phyloP scores from a whole-genome alignment of 2,888 invertebrate species.

The Acanthosoma haemorrhoidale region DNA sequence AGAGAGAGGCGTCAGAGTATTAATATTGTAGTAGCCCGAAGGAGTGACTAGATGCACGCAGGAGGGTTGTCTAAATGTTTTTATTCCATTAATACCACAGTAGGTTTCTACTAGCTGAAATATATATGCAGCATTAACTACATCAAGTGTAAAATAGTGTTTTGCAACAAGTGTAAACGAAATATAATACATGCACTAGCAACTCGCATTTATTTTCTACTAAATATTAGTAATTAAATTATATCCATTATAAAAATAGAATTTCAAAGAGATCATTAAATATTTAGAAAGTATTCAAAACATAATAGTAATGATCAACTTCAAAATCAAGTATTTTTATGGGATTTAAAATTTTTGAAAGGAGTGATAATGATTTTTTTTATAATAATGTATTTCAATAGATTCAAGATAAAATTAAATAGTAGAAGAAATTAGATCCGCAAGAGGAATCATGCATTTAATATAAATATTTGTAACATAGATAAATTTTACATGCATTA shows the following conservation, averaged over 20 bases:
- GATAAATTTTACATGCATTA: neutral
- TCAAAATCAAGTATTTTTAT: too few species aligned
- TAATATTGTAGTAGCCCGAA: conserved; percentile 13
- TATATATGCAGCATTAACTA: conserved; percentile 26
- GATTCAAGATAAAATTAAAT: neutral
- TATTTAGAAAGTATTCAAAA: too few species aligned
- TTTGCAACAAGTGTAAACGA: neutral
- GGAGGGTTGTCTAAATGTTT: conserved; percentile 20
- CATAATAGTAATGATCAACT: too few species aligned
- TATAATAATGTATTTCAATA: too few species aligned
- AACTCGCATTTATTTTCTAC: neutral
- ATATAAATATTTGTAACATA: neutral
- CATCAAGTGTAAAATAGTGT: conserved; percentile 5
- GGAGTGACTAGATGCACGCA: conserved; percentile 19
- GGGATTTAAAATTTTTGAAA: too few species aligned
- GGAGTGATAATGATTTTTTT: too few species aligned
- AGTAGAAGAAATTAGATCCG: neutral
- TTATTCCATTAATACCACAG: conserved; percentile 21
- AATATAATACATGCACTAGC: conserved; percentile 18
- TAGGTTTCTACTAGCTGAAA: conserved; percentile 24
- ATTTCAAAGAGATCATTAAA: too few species aligned
- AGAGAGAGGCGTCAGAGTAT: conserved; percentile 23
- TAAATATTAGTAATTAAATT: too few species aligned
- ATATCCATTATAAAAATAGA: too few species aligned
- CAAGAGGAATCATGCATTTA: neutral